Base-by-base conservation (phyloP, 2,113 vertebrate species). In the Circaetus gallicus region DNA sequence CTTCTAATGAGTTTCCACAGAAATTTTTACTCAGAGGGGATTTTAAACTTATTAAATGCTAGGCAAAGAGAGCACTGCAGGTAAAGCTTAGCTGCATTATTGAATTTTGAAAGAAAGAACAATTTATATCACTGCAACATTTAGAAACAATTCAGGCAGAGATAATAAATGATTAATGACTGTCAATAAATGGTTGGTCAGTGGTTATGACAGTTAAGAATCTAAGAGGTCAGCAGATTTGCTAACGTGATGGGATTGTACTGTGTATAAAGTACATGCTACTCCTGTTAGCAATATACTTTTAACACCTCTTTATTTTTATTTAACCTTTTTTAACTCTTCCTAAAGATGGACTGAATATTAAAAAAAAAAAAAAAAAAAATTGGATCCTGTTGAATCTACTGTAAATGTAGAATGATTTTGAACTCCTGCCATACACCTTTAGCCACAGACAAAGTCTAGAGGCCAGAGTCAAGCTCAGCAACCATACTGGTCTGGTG, bases 41-140 rank as follows among this genome's bases (percentile, higher is more conserved):
- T 94, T 91, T 95, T 73, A 96, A 95, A 49, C 38, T 45, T 80
- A 89, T 91, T 93, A 97, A 96, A 87, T 80, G 74, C 63, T 93
- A 71, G 58, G 72, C 59, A 74, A 89, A 91, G 70, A 73, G 4
- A 90, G n/a, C 24, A 49, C 55, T 95, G 43, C 32, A 93, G 45
- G 74, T 82, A 80, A 95, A 92, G 66, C 80, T 90, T 63, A 82
- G 67, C 53, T 86, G 53, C 0, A 0, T 47, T 93, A 91, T 52
- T 91, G 87, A 80, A 86, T 89, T 90, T 95, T 86, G 58, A 84
- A 71, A 69, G 66, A 91, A 88, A 82, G 84, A 76, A 87, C 85
- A 89, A 85, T 62, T 94, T 91, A 62, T 73, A 77, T 62, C 69
- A 88, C 58, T 80, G 56, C 71, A 93, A 69, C 84, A 82, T 89